phyloP scores from a whole-genome alignment of 2,113 vertebrate species.

The Gila orcuttii region DNA sequence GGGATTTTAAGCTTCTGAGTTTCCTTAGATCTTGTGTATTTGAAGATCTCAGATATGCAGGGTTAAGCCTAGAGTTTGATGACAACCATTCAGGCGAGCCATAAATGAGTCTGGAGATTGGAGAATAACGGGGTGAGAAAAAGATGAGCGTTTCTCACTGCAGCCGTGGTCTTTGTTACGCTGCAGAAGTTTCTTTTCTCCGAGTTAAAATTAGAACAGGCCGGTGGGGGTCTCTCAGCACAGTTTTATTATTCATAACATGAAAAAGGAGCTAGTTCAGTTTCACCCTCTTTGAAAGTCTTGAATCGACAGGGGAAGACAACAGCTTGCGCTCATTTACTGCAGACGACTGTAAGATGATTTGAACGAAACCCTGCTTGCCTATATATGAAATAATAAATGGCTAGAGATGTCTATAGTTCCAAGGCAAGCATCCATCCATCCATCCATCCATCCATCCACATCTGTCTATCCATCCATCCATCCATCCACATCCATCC shows the following conservation, averaged over 20 bases:
- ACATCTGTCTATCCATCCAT: no score
- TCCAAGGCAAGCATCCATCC: no score
- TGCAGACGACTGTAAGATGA: not conserved
- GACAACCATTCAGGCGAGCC: not conserved
- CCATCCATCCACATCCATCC: no score
- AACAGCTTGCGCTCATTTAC: not conserved
- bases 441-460: no score
- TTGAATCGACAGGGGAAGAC: slow-evolving; percentile 16
- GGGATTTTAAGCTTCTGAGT: slow-evolving; percentile 5
- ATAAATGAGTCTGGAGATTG: slow-evolving; percentile 1
- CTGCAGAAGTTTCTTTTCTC: slow-evolving; percentile 39
- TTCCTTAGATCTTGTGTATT: slow-evolving; percentile 3
- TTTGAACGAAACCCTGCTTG: not conserved
- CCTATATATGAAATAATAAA: not conserved
- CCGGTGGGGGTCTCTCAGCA: slow-evolving; percentile 62
- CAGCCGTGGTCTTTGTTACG: slow-evolving; percentile 23
- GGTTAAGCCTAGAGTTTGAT: not conserved
- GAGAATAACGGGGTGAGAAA: not conserved
- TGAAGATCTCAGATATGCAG: not conserved
- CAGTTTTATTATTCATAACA: slow-evolving; percentile 72
- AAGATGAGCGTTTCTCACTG: slow-evolving; percentile 24
- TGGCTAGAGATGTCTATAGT: not conserved
- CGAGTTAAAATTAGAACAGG: slow-evolving; percentile 70
- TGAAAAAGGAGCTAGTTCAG: slow-evolving; percentile 72
- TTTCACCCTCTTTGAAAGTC: slow-evolving; percentile 57